Percentiles rank a stretch among this genome's conserved stretches.
Conservation (phyloP, 2,888 invertebrate genomes). For the Drosophila ustulata region DNA sequence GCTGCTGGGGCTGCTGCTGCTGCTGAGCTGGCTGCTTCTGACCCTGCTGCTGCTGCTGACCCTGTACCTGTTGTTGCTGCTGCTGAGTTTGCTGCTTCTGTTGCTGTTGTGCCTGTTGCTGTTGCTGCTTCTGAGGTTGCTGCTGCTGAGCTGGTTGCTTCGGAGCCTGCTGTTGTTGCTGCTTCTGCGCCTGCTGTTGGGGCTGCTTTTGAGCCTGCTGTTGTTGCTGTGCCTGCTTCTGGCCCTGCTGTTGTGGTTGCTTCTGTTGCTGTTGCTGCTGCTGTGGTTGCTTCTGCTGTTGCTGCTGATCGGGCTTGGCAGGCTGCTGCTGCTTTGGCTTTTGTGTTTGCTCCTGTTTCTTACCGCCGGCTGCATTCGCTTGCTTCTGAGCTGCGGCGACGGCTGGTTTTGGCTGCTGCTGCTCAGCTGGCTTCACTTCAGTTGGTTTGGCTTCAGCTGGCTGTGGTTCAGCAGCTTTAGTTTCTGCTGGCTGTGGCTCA, state of each 20-base stretch:
- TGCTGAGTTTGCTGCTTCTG: conserved; percentile 1
- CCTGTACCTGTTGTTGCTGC: conserved; percentile 19
- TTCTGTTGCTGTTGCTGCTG: conserved; percentile 13
- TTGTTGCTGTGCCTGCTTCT: conserved; percentile 12
- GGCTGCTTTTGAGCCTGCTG: conserved; percentile 1
- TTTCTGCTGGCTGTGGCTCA: background rate
- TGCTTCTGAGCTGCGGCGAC: conserved; percentile 28
- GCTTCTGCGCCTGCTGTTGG: background rate
- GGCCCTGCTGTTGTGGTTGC: conserved; percentile 4
- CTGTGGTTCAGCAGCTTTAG: background rate
- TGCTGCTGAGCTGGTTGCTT: conserved; percentile 17
- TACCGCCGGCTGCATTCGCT: conserved; percentile 31
- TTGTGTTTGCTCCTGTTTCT: conserved; percentile 54
- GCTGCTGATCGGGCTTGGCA: conserved; percentile 10
- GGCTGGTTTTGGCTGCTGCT: background rate
- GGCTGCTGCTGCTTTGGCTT: conserved; percentile 37
- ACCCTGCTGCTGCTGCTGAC: background rate
- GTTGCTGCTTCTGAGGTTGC: background rate
- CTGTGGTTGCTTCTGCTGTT: background rate
- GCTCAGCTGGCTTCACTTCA: background rate
- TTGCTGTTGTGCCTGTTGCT: conserved; percentile 29
- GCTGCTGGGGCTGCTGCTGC: conserved; percentile 3
- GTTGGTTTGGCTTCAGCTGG: background rate
- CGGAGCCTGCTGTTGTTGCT: conserved; percentile 25
- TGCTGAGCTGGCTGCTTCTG: background rate